These are phyloP conservation scores for Brachypalpus laphriformis DNA, from an alignment of 2,888 invertebrate species.

Conservation along the genomic window DNA sequence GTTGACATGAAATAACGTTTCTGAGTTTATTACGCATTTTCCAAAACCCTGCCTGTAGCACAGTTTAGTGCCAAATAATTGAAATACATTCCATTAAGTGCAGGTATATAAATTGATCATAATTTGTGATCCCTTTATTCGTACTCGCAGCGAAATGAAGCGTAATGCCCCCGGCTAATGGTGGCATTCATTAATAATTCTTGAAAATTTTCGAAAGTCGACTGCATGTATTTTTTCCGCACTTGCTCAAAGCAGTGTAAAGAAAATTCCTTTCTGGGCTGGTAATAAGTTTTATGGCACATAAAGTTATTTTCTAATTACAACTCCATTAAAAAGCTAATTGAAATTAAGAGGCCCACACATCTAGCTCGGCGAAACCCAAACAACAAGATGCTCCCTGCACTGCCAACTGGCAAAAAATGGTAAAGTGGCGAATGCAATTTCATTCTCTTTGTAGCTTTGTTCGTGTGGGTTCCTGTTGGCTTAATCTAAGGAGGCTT, in stretches of 20 bases:
- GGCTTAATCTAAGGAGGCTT: conserved; percentile 19
- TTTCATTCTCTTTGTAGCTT: conserved; percentile 37
- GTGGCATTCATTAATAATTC: conserved; percentile 42
- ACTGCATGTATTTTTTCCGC: conserved; percentile 27
- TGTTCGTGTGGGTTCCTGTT: conserved; percentile 34
- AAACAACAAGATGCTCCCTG: conserved; percentile 55
- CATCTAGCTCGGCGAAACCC: conserved; percentile 47
- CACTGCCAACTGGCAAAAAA: conserved; percentile 62
- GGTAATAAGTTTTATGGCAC: conserved; percentile 68
- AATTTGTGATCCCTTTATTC: not conserved
- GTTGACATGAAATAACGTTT: too few relatives aligned
- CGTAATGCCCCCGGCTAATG: not conserved
- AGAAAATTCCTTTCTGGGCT: conserved; percentile 51
- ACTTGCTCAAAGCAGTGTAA: conserved; percentile 34
- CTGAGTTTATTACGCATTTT: too few relatives aligned
- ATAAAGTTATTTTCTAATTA: conserved; percentile 75
- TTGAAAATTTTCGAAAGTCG: conserved; percentile 3
- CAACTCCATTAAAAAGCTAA: conserved; percentile 75
- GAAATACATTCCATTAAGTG: not conserved
- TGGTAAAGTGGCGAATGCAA: conserved; percentile 48
- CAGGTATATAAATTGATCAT: not conserved
- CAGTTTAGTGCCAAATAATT: too few relatives aligned
- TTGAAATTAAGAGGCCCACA: conserved; percentile 75
- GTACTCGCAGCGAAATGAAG: not conserved
- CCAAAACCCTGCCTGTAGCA: too few relatives aligned